A percentile compares a stretch with the other conserved stretches of the same genome.
Evolutionary conservation across 2,113 vertebrate genomes (phyloP).

Genomic region (Ctenodactylus gundi): DNA sequence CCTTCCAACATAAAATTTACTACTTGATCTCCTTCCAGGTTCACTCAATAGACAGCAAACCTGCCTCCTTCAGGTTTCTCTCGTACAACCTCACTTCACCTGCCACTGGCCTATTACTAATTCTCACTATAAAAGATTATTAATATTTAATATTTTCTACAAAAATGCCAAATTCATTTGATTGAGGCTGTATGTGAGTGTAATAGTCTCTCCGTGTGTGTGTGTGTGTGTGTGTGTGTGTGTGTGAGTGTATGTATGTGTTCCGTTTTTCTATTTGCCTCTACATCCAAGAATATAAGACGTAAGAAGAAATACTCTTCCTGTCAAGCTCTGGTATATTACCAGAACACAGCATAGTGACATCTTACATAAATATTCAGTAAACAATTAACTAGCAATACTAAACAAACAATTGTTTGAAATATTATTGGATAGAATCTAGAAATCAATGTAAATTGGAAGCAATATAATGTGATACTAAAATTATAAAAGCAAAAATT

Average conservation of each 20-base stretch:
- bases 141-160: background rate
- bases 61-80: background rate
- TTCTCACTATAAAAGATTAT: background rate
- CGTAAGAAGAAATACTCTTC: background rate
- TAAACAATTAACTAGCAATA: too few relatives aligned
- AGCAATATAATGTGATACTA: background rate
- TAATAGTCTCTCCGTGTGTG: background rate
- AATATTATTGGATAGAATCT: background rate
- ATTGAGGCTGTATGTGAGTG: background rate
- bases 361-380: background rate
- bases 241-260: too few relatives aligned
- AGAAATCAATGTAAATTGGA: background rate
- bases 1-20: background rate
- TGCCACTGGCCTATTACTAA: background rate
- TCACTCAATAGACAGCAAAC: background rate
- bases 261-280: background rate
- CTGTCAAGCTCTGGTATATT: background rate
- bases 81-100: background rate
- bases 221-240: background rate
- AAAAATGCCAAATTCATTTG: background rate
- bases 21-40: background rate
- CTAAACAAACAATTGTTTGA: background rate
- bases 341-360: background rate
- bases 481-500: slow-evolving; percentile 1
- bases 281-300: background rate